phyloP scores from a whole-genome alignment of 2,113 vertebrate species.

The Morone saxatilis region DNA sequence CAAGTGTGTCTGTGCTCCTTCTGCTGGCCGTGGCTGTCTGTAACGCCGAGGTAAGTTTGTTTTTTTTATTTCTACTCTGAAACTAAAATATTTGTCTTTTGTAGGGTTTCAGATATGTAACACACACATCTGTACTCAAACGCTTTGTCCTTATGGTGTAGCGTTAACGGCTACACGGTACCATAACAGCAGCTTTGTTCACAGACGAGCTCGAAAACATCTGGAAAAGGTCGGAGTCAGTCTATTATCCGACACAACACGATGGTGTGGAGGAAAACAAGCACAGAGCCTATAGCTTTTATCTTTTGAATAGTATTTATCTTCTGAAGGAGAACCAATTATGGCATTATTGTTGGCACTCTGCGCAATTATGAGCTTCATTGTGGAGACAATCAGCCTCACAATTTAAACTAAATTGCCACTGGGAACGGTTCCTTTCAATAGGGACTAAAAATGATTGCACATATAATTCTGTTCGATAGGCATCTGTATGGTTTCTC shows the following conservation, averaged over 20 bases:
- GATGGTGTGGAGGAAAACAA: not conserved
- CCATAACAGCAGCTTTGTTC: conserved; percentile 9
- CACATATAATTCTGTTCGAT: not conserved
- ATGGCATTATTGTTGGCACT: conserved; percentile 22
- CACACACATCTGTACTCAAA: too few relatives aligned
- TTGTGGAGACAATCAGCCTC: conserved; percentile 29
- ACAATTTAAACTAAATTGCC: conserved; percentile 27
- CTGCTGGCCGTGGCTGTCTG: conserved; percentile 74
- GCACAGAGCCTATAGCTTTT: not conserved
- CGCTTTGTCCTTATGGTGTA: not conserved
- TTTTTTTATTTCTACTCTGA: not conserved
- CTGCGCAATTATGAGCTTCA: conserved; percentile 45
- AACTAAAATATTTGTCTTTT: not conserved
- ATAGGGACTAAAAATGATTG: not conserved
- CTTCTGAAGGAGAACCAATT: conserved; percentile 33
- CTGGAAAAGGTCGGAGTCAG: conserved; percentile 39
- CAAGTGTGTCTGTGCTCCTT: conserved; percentile 74
- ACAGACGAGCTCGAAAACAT: conserved; percentile 39
- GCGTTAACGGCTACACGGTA: not conserved
- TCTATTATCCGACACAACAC: not conserved
- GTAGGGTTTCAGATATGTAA: not conserved
- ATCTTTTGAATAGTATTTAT: not conserved
- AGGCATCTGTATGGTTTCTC: not conserved
- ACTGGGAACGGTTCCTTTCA: not conserved
- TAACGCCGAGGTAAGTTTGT: conserved; percentile 81